Base-by-base conservation (phyloP, 2,797 vertebrate genomes). In the Clarias platycephalus region DNA sequence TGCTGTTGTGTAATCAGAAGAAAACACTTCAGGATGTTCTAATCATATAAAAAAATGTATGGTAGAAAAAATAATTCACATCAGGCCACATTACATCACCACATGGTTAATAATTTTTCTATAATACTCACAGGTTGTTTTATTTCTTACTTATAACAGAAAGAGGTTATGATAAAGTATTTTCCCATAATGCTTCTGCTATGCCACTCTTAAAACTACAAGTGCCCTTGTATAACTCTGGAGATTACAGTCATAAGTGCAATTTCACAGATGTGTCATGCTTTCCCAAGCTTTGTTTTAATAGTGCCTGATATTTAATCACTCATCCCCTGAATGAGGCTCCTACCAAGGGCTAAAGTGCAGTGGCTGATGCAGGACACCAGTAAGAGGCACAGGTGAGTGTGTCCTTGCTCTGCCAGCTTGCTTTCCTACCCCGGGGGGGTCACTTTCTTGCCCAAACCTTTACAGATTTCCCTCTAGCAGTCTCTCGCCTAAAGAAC, bases 261-360 rank as follows among this genome's bases (percentile, higher is more conserved):
- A 68, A 82, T 64, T 68, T 84, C 83, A 90, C 81, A 80, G 77
- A 85, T 74, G 34, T 24, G 55, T 75, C 8, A 62, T 28, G n/a
- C 26, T 85, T 85, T 76, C 40, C 31, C 57, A 64, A 86, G 26
- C 37, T 89, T 88, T 84, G 87, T 85, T 83, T 77, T 83, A 79
- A 79, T 75, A 87, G 31, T n/a, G 44, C 44, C 75, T 90, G 87
- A 89, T 87, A 89, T 91, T 91, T 90, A 88, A 86, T 80, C 74
- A 58, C 64, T 79, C 24, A 53, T 62, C 76, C 78, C 82, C n/a
- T 57, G 49, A 75, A 55, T 71, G 72, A 79, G 68, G 55, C 74
- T 49, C 60, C 62, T 85, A 84, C 66, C 77, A 79, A 83, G 85
- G 76, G 57, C 28, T n/a, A 55, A 31, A 26, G 55, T 72, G 74